Evolutionary conservation across 2,888 invertebrate species (phyloP).

Genomic region (Dynastes maya): DNA sequence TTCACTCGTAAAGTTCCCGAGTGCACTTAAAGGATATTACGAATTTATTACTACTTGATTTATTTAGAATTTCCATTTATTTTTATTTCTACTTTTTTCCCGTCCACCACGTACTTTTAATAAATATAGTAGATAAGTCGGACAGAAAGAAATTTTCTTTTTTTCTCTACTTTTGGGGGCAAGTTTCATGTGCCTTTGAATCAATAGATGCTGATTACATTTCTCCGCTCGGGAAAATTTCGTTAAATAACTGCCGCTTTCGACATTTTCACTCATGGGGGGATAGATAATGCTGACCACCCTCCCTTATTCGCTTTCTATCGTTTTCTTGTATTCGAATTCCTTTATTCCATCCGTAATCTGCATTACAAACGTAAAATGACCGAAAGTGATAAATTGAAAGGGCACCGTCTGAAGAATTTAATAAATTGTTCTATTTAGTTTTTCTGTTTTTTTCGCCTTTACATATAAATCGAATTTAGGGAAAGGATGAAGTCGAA

Average conservation of each 20-base stretch:
- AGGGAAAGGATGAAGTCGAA: not conserved
- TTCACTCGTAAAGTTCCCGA: conserved; percentile 32
- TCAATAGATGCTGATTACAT: conserved; percentile 66
- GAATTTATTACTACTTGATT: conserved; percentile 35
- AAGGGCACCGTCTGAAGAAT: conserved; percentile 21
- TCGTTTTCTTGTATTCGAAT: conserved; percentile 50
- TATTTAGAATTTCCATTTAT: conserved; percentile 14
- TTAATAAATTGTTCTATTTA: conserved; percentile 36
- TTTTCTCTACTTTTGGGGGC: not conserved
- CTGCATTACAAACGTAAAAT: conserved; percentile 67
- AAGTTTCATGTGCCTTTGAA: conserved; percentile 49
- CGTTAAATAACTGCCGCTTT: conserved; percentile 67
- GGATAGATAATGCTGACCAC: conserved; percentile 52
- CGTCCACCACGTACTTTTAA: not conserved
- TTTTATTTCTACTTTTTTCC: not conserved
- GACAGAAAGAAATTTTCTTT: not conserved
- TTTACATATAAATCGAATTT: conserved; percentile 39
- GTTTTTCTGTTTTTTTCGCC: not conserved
- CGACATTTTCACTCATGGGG: conserved; percentile 63
- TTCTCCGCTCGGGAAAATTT: conserved; percentile 63
- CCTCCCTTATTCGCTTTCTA: conserved; percentile 47
- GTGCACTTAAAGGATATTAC: conserved; percentile 38
- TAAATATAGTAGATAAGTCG: conserved; percentile 5
- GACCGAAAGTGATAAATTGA: conserved; percentile 64
- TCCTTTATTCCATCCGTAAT: conserved; percentile 59